A percentile compares a stretch with the other conserved stretches of the same genome.
phyloP scores from a whole-genome alignment of 2,888 invertebrate genomes.

The Chrysotoxum bicinctum region DNA sequence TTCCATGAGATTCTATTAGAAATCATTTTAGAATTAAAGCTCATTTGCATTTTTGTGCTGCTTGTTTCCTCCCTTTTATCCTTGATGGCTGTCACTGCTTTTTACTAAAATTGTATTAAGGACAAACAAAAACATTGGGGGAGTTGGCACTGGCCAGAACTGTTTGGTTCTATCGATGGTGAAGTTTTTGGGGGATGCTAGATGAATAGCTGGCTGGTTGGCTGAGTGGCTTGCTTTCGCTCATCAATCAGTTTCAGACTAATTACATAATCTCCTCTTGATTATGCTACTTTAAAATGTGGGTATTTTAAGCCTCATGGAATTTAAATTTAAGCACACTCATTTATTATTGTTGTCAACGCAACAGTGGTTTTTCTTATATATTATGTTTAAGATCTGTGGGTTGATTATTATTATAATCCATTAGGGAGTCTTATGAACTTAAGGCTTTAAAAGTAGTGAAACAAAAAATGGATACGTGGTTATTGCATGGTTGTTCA shows the following conservation, averaged over 20 bases:
- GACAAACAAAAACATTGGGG: constrained; percentile 59
- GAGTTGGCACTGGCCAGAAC: neutral
- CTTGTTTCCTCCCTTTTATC: constrained; percentile 1
- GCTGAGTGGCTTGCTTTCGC: constrained; percentile 69
- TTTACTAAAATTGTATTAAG: constrained; percentile 59
- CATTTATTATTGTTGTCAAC: constrained; percentile 72
- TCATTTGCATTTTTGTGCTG: constrained; percentile 66
- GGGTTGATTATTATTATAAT: constrained; percentile 26
- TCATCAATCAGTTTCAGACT: constrained; percentile 82
- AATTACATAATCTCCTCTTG: constrained; percentile 82
- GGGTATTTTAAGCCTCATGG: constrained; percentile 64
- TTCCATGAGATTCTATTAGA: constrained; percentile 67
- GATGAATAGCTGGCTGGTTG: neutral
- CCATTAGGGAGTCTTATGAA: neutral
- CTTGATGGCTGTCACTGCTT: constrained; percentile 60
- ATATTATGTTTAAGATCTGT: neutral
- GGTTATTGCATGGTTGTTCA: too few species aligned
- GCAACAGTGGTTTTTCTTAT: constrained; percentile 57
- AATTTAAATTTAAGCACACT: constrained; percentile 63
- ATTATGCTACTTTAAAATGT: constrained; percentile 77
- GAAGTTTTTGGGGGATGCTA: constrained; percentile 23
- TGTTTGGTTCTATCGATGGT: constrained; percentile 50
- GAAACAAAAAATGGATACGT: neutral
- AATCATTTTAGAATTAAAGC: constrained; percentile 67
- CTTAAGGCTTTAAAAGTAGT: neutral